Evolutionary conservation across 2,113 vertebrate species (phyloP), one percentile per base, ranked within the genome.

Genomic region (Grus americana): DNA sequence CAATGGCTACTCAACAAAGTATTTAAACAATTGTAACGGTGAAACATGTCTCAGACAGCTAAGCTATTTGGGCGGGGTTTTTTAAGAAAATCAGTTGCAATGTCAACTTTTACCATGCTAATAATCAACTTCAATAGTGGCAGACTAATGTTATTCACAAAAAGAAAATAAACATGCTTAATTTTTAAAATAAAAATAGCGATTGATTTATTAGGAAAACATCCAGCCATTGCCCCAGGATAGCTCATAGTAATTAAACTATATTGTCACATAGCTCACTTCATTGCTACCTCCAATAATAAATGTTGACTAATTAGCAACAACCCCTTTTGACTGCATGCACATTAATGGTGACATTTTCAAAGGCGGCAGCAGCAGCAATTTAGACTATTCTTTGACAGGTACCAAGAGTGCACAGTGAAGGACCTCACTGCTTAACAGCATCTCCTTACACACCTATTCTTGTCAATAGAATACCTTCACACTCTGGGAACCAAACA

Each of bases 161-260:
- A 82, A 92, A 62, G 29, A 79, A 93, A 94, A 90, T 23, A 79
- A 82, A 63, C 20, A 70, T 3, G 3, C 4, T 50, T 86, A 15
- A 68, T 70, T 86, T 90, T 71, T 3, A 11, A 42, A 88, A 94
- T 38, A 82, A 85, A 88, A 94, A 79, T 10, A 89, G 18, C 42
- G 74, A 87, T 78, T 62, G 55, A 91, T 84, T 81, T 83, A 86
- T 71, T 80, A 80, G 47, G 40, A 83, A 90, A 95, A 74, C n/a
- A 78, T 78, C 38, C 42, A 76, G 40, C 11, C 59, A 74, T 18
- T 86, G 88, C 59, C 49, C 44, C 86, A 74, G 47, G 59, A 74
- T 11, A 79, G 83, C 10, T 81, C 59, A 81, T 0, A 47, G n/a
- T 71, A 94, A 93, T 92, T 90, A 88, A 84, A 84, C n/a, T 30